Conservation (phyloP, 2,888 invertebrate genomes). For the Griposia aprilina region DNA sequence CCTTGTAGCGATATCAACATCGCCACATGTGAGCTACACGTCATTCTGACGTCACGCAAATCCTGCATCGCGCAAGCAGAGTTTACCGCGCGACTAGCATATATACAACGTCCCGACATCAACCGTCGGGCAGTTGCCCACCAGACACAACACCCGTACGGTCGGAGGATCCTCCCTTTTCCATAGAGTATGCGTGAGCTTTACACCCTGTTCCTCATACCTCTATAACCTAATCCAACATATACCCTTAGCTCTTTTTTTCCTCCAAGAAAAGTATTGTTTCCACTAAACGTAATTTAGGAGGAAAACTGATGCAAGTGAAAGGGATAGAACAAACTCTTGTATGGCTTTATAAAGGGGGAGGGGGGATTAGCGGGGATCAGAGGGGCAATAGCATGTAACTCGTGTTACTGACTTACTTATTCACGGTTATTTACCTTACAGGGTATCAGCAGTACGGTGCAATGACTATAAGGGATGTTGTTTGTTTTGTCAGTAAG, state of each 20-base stretch:
- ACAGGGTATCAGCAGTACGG: conserved; percentile 5
- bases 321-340: conserved; percentile 28
- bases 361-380: conserved; percentile 44
- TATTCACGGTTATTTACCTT: conserved; percentile 33
- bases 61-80: no score
- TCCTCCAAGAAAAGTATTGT: conserved; percentile 29
- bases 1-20: no score
- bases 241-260: neutral
- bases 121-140: no score
- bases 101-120: no score
- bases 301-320: conserved; percentile 35
- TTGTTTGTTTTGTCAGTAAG: neutral
- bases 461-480: neutral
- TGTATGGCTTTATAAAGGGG: conserved; percentile 60
- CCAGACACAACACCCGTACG: no score
- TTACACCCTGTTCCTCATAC: no score
- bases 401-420: conserved; percentile 53
- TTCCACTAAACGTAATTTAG: conserved; percentile 19
- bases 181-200: no score
- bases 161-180: no score
- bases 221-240: no score
- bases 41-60: no score
- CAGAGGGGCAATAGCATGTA: conserved; percentile 41
- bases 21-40: no score
- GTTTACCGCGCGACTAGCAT: no score